These are phyloP conservation scores for Pocillopora meandrina DNA, from an alignment of 92 coral and sea anemone genomes.

Conservation along the genomic window DNA sequence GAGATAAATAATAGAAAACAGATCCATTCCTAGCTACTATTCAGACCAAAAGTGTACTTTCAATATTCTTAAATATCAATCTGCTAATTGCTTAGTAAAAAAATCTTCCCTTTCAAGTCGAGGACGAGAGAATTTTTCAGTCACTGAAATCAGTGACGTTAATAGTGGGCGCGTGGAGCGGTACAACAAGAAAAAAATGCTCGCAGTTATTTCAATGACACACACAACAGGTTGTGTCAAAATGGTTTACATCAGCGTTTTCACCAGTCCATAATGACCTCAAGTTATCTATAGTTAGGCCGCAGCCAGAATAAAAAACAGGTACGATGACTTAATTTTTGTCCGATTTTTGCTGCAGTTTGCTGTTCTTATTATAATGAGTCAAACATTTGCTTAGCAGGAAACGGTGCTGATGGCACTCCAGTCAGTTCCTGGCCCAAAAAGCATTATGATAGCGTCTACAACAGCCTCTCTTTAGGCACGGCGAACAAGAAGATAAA, in stretches of 20 bases:
- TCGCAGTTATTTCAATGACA: neutral
- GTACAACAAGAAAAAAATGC: neutral
- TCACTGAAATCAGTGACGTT: too few relatives aligned
- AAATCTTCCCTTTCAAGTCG: too few relatives aligned
- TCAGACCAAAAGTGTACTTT: too few relatives aligned
- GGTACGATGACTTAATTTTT: neutral
- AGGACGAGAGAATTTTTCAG: too few relatives aligned
- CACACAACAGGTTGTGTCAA: neutral
- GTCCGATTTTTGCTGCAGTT: neutral
- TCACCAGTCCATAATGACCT: neutral
- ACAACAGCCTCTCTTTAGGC: too few relatives aligned
- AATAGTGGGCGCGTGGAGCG: too few relatives aligned
- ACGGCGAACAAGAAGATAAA: too few relatives aligned
- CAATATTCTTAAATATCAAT: too few relatives aligned
- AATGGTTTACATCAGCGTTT: neutral
- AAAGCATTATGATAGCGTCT: too few relatives aligned
- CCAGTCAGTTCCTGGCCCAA: neutral
- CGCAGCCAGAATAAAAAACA: neutral
- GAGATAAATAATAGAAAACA: too few relatives aligned
- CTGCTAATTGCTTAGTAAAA: too few relatives aligned
- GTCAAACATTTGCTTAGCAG: neutral
- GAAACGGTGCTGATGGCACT: neutral
- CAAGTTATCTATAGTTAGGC: neutral
- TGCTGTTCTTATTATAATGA: neutral
- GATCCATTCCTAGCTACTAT: too few relatives aligned